Evolutionary conservation across 2,888 invertebrate genomes (phyloP).

Genomic region (Pyrocoelia pectoralis): DNA sequence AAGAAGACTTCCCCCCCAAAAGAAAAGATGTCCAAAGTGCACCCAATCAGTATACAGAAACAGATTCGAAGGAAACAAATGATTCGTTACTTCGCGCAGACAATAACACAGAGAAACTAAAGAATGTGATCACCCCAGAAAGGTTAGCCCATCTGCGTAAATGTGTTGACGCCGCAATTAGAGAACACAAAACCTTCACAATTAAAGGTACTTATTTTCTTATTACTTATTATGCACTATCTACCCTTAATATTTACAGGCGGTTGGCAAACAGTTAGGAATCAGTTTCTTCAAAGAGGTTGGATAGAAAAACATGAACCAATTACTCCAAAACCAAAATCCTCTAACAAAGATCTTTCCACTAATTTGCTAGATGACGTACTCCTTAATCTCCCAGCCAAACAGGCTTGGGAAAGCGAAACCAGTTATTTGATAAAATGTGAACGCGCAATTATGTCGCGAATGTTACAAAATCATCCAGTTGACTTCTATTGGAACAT

Average conservation of each 20-base stretch:
- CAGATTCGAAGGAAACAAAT: too few species aligned
- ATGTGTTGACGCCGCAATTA: constrained; percentile 71
- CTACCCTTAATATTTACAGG: constrained; percentile 58
- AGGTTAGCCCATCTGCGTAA: constrained; percentile 71
- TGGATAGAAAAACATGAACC: constrained; percentile 75
- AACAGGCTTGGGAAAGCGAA: constrained; percentile 57
- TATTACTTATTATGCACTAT: neutral
- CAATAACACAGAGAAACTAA: constrained; percentile 9
- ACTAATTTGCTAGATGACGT: constrained; percentile 50
- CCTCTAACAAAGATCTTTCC: constrained; percentile 8
- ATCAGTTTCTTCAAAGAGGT: constrained; percentile 73
- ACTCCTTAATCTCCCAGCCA: constrained; percentile 54
- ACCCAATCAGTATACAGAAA: too few species aligned
- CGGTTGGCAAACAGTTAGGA: constrained; percentile 74
- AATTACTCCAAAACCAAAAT: constrained; percentile 32
- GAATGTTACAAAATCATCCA: constrained; percentile 79
- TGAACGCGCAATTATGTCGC: constrained; percentile 69
- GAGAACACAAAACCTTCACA: constrained; percentile 71
- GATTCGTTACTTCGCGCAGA: neutral
- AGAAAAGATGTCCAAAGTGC: too few species aligned
- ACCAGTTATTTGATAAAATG: constrained; percentile 67
- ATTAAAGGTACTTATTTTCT: constrained; percentile 59
- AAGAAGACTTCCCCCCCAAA: too few species aligned
- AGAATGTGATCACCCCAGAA: constrained; percentile 66
- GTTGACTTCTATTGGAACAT: constrained; percentile 93